Percentiles rank a stretch among this genome's conserved stretches.
Evolutionary conservation across 2,888 invertebrate genomes (phyloP).

Genomic region (Dermolepida albohirtum): DNA sequence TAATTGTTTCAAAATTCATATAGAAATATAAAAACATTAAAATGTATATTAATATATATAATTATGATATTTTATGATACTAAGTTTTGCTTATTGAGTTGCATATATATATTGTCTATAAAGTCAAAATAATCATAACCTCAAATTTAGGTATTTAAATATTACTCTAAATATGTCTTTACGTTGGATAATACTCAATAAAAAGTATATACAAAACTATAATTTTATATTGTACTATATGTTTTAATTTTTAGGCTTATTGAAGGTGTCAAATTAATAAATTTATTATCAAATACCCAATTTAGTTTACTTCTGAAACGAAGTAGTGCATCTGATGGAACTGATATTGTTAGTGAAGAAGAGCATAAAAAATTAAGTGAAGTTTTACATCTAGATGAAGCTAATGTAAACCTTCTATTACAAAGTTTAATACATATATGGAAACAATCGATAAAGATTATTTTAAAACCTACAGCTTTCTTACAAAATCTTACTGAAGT

Average conservation of each 20-base stretch:
- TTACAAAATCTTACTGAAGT: slow-evolving; percentile 67
- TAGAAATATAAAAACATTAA: slow-evolving; percentile 11
- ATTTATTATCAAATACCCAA: slow-evolving; percentile 53
- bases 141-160: too few species aligned
- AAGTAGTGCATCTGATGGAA: slow-evolving; percentile 51
- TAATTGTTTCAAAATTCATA: slow-evolving; percentile 5
- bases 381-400: slow-evolving; percentile 51
- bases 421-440: slow-evolving; percentile 63
- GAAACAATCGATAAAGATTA: slow-evolving; percentile 66
- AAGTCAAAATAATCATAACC: too few species aligned
- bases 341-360: slow-evolving; percentile 53
- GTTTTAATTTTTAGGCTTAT: slow-evolving; percentile 53
- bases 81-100: not conserved
- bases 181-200: slow-evolving; percentile 53
- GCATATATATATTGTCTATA: too few species aligned
- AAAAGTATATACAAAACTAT: slow-evolving; percentile 47
- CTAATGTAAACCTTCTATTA: slow-evolving; percentile 45
- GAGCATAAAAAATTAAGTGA: slow-evolving; percentile 54
- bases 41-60: not conserved
- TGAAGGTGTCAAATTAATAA: slow-evolving; percentile 57
- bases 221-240: slow-evolving; percentile 17
- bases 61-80: too few species aligned
- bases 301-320: slow-evolving; percentile 55
- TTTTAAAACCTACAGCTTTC: slow-evolving; percentile 69
- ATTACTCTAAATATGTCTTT: slow-evolving; percentile 38